These are phyloP conservation scores for Parelbella ahira DNA, from an alignment of 2,888 invertebrate genomes.

Conservation along the genomic window DNA sequence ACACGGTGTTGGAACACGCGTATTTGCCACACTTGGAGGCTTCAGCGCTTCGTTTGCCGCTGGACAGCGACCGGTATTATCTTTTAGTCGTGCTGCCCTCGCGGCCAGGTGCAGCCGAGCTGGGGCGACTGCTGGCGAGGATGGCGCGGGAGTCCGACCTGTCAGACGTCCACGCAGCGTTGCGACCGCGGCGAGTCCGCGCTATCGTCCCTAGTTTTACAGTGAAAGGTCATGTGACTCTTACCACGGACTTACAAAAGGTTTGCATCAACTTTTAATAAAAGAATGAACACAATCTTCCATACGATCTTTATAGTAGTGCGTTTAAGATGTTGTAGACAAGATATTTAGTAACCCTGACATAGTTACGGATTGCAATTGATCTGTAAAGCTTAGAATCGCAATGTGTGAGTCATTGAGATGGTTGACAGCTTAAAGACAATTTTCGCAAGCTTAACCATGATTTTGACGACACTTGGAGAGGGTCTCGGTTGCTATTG, in stretches of 20 bases:
- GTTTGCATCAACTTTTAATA: too few species aligned
- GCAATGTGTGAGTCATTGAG: too few species aligned
- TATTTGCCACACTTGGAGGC: constrained; percentile 87
- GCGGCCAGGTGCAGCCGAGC: constrained; percentile 80
- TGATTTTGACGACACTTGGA: too few species aligned
- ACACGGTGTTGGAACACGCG: constrained; percentile 87
- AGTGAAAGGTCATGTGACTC: constrained; percentile 87
- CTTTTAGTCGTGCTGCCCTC: constrained; percentile 86
- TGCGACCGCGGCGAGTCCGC: constrained; percentile 86
- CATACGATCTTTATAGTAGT: too few species aligned
- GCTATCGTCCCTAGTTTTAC: constrained; percentile 90
- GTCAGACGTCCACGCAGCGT: constrained; percentile 83
- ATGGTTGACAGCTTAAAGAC: too few species aligned
- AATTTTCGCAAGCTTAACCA: too few species aligned
- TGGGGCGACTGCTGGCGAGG: constrained; percentile 83
- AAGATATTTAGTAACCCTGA: too few species aligned
- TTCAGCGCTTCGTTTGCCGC: constrained; percentile 86
- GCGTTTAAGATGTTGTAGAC: too few species aligned
- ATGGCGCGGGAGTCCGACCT: constrained; percentile 83
- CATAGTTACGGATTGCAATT: too few species aligned
- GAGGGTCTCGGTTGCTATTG: too few species aligned
- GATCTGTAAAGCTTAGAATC: too few species aligned
- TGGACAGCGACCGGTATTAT: constrained; percentile 90
- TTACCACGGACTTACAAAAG: constrained; percentile 90
- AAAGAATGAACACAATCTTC: too few species aligned